Percentiles rank a stretch among this genome's conserved stretches.
Evolutionary conservation across 2,888 invertebrate genomes (phyloP).

Genomic region (Euzophera pinguis): DNA sequence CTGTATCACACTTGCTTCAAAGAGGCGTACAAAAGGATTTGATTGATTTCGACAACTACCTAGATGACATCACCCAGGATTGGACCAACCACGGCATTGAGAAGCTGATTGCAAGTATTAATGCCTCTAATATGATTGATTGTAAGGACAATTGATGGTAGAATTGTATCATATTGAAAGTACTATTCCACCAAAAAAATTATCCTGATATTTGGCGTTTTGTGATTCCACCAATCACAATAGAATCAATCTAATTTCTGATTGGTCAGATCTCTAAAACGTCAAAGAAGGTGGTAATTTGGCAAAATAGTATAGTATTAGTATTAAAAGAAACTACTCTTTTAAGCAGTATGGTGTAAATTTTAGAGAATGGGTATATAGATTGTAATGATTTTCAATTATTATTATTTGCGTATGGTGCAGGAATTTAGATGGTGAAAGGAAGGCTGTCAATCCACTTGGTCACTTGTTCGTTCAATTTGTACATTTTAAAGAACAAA

Average conservation of each 20-base stretch:
- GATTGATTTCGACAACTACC: conserved; percentile 98
- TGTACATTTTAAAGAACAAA: too few species aligned
- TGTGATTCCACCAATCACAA: background rate
- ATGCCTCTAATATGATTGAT: conserved; percentile 38
- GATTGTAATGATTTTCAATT: too few species aligned
- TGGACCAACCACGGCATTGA: conserved; percentile 88
- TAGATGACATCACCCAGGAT: conserved; percentile 93
- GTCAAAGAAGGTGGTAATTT: background rate
- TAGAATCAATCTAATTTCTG: background rate
- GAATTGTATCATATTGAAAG: too few species aligned
- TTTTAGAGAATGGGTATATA: too few species aligned
- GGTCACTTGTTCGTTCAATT: too few species aligned
- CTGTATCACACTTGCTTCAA: conserved; percentile 86
- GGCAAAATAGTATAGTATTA: too few species aligned
- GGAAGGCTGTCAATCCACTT: too few species aligned
- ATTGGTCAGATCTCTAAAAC: background rate
- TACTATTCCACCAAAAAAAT: too few species aligned
- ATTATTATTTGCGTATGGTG: too few species aligned
- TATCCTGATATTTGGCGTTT: background rate
- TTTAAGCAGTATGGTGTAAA: too few species aligned
- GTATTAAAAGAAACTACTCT: too few species aligned
- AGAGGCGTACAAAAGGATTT: conserved; percentile 86
- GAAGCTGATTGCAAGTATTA: conserved; percentile 58
- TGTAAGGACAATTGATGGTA: conserved; percentile 23
- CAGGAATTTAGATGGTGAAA: too few species aligned